These are phyloP conservation scores for Agapornis roseicollis DNA, from an alignment of 2,113 vertebrate species.

Conservation along the genomic window DNA sequence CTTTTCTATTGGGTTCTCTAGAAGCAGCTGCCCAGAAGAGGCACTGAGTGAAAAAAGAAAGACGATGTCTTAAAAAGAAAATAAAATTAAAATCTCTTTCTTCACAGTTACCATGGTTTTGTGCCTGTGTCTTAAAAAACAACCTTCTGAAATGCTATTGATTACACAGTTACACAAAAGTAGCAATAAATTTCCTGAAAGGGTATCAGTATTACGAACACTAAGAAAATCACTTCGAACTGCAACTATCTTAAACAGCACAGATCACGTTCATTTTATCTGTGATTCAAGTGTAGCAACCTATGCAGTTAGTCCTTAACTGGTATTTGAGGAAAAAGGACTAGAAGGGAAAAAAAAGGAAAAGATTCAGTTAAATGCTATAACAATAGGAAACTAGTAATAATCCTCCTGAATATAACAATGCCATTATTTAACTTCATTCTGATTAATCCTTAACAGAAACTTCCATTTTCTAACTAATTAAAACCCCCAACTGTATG, in stretches of 20 bases:
- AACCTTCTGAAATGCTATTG: background rate
- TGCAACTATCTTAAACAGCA: background rate
- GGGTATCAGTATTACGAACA: background rate
- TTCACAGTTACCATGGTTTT: background rate
- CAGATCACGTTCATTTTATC: background rate
- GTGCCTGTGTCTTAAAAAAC: rapidly evolving
- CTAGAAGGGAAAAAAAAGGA: background rate
- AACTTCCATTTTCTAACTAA: conserved; percentile 14
- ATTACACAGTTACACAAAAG: background rate
- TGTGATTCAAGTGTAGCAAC: background rate
- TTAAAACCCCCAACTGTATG: background rate
- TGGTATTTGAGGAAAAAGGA: background rate
- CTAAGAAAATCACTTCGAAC: background rate
- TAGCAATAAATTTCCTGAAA: background rate
- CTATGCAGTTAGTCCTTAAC: background rate
- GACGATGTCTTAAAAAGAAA: background rate
- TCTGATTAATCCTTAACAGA: conserved; percentile 1
- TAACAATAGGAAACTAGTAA: background rate
- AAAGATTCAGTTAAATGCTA: background rate
- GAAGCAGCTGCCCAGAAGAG: background rate
- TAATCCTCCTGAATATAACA: conserved; percentile 12
- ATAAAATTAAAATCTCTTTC: background rate
- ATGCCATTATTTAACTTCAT: background rate
- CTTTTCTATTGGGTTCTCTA: background rate
- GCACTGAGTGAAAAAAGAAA: background rate